Base-by-base conservation (phyloP, 2,113 vertebrate genomes). In the Anarhynchus alexandrinus region DNA sequence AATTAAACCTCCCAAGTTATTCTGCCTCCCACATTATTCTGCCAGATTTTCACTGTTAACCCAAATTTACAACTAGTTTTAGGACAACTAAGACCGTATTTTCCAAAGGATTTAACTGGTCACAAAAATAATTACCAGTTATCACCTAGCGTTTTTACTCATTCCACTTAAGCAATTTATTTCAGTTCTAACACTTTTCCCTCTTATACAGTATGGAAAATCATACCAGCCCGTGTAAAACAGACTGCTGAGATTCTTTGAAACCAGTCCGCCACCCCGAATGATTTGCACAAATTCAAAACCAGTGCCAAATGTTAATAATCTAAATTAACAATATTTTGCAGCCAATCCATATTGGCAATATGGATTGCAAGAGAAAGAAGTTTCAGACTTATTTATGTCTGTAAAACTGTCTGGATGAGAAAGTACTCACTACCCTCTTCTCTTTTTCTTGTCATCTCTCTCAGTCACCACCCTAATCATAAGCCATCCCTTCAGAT, bases 391-490 rank as follows among this genome's bases (percentile, higher is more conserved):
- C 10, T 59, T 90, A 89, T 30, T 90, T 87, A 76, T 59, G 54
- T 77, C 66, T 85, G 38, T 69, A 65, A 77, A 91, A 66, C 30
- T 55, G 29, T 47, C 65, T 88, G 26, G 38, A 59, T 86, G 86
- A 82, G 26, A 93, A 92, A 93, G 45, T 54, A 15, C 76, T 88
- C 45, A 27, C 54, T 62, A 54, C 21, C 19, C 10, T 79, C 58
- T 87, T 87, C 62, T 83, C 61, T 85, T 82, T 73, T 76, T 58
- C 66, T 92, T 66, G 36, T 88, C 58, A 73, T 86, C 70, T 85
- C 36, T 82, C 71, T 96, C 82, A 78, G 73, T 95, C 88, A 78
- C 65, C 70, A 84, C 59, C 76, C 84, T 92, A 92, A 94, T 94
- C 67, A 61, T 20, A 76, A 97, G 47, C 76, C 62, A 51, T 51